Base-by-base conservation (phyloP, 2,888 invertebrate species). In the Thera obeliscata region DNA sequence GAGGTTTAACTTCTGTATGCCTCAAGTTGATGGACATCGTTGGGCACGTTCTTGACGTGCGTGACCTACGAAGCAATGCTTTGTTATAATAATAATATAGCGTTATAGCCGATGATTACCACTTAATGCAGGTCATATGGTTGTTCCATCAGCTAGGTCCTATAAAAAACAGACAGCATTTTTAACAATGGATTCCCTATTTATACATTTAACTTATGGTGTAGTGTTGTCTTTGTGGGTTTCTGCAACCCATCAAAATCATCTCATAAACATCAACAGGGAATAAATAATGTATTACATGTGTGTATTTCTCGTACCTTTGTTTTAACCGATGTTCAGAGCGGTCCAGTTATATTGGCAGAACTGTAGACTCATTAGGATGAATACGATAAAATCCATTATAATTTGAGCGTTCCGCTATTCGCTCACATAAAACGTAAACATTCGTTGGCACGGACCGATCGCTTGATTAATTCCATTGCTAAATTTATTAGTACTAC, bases 371-470 rank as follows among this genome's bases (percentile, higher is more conserved):
- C 64, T 64, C 38, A 66, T 66, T 66, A 70, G 65, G 67, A 68
- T 71, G 57, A 56, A 50, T 56, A 59, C 60, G 52, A 22, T 49
- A 72, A 61, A 57, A 59, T 48, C 41, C 57, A 66, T 72, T 63
- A 72, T 66, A 67, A 67, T 70, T 63, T 58, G 65, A 62, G 67
- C 58, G 56, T 63, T 56, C 64, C 59, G 64, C 70, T 72, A 72
- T 72, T 73, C 69, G 66, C 67, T 73, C 70, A 67, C 63, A 74
- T 73, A 75, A 75, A 75, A 67, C 63, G 74, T 73, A 75, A 75
- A 74, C 74, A 76, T 67, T 74, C 64, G 67, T 76, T 75, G 77
- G 76, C 77, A 77, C 68, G 65, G 46, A 43, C 60, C 69, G 57
- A 73, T 72, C 62, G 64, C 55, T 73, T 75, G 75, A 75, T 75